phyloP scores from a whole-genome alignment of 2,888 invertebrate genomes.

The Sarcophaga variegata region DNA sequence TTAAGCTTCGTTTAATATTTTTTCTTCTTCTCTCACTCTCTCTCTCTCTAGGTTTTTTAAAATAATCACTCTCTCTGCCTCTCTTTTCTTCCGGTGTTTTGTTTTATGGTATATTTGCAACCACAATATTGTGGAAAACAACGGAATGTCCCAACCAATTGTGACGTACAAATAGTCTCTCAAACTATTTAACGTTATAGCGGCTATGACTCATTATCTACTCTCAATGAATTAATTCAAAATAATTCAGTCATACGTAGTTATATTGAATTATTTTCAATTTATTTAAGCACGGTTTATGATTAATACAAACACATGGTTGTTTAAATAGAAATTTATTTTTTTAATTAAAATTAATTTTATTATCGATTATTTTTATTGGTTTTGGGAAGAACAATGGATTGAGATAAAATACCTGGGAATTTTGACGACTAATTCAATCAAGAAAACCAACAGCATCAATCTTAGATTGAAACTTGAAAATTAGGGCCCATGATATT shows the following conservation, averaged over 20 bases:
- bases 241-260: neutral
- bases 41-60: neutral
- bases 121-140: slow-evolving; percentile 24
- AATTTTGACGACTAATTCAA: too few relatives aligned
- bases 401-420: too few relatives aligned
- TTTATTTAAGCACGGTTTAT: too few relatives aligned
- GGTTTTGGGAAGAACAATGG: too few relatives aligned
- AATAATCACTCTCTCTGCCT: neutral
- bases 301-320: too few relatives aligned
- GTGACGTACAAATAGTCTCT: slow-evolving; percentile 11
- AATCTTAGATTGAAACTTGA: too few relatives aligned
- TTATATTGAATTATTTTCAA: too few relatives aligned
- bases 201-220: neutral
- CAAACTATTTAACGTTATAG: neutral
- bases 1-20: neutral
- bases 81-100: slow-evolving; percentile 10
- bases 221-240: neutral
- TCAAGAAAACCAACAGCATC: too few relatives aligned
- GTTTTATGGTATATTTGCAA: neutral
- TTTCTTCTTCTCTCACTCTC: neutral
- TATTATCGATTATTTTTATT: too few relatives aligned
- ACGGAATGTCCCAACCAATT: slow-evolving; percentile 27
- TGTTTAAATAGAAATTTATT: too few relatives aligned
- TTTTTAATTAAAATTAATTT: too few relatives aligned
- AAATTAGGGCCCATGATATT: too few relatives aligned